Evolutionary conservation across 2,797 vertebrate species (phyloP).

Genomic region (Periophthalmus magnuspinnatus): DNA sequence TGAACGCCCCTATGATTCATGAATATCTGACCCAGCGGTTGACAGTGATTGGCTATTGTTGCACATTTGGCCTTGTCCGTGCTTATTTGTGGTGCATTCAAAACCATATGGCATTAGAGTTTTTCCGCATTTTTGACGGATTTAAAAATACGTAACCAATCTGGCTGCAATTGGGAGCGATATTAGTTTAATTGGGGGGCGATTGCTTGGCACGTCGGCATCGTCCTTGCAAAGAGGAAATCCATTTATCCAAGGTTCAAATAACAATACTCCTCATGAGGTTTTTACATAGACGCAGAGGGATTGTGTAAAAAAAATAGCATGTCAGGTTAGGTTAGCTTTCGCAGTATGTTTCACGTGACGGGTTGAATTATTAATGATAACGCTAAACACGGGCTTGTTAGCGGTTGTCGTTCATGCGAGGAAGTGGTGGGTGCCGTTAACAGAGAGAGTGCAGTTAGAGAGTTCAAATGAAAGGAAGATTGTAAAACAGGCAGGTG

Average conservation of each 20-base stretch:
- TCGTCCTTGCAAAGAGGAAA: slow-evolving; percentile 50
- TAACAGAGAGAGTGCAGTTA: neutral
- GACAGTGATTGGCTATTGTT: slow-evolving; percentile 50
- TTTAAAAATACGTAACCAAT: slow-evolving; percentile 32
- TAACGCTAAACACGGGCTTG: neutral
- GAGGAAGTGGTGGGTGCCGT: neutral
- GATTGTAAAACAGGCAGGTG: neutral
- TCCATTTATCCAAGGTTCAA: slow-evolving; percentile 40
- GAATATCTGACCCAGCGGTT: slow-evolving; percentile 41
- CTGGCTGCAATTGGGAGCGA: slow-evolving; percentile 31
- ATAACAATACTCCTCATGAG: slow-evolving; percentile 28
- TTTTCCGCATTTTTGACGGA: slow-evolving; percentile 27
- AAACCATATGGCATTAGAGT: slow-evolving; percentile 33
- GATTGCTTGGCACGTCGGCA: slow-evolving; percentile 20
- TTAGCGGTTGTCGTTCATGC: slow-evolving; percentile 1
- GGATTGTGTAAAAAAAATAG: slow-evolving; percentile 15
- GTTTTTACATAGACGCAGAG: slow-evolving; percentile 14
- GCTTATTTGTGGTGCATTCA: slow-evolving; percentile 17
- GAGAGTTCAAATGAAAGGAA: neutral
- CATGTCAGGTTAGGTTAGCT: neutral
- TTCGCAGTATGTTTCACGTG: neutral
- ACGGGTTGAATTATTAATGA: slow-evolving; percentile 6
- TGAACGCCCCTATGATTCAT: slow-evolving; percentile 49
- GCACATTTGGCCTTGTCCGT: slow-evolving; percentile 39
- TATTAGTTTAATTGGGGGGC: slow-evolving; percentile 45